Evolutionary conservation across 2,797 vertebrate species (phyloP), one percentile per base, ranked within the genome.

Genomic region (Sylvia borin): DNA sequence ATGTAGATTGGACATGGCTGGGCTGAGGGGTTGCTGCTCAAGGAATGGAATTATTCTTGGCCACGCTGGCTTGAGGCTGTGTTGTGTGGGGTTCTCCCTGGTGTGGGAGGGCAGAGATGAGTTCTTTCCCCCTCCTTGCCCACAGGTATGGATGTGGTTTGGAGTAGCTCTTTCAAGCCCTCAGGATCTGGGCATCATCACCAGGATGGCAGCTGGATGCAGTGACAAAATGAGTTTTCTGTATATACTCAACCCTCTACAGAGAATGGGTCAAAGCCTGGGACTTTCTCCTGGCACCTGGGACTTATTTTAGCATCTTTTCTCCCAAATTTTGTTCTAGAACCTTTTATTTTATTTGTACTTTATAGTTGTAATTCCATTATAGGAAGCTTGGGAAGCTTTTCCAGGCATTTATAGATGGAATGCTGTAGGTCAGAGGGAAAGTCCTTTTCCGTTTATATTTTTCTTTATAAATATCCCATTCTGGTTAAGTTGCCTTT

Each of bases 401-500:
- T 90, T 86, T 76, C 91, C 78, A 88, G 51, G 77, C 82, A 36
- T 85, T 72, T 95, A 81, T 96, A 31, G 13, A 62, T 20, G 24
- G 84, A 87, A 80, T 89, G 87, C 77, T 93, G 76, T 84, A 82
- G 86, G 93, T 96, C 97, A 96, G 93, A 97, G 84, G 91, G 72
- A 83, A 95, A 95, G 68, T 92, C 95, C 95, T 97, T 95, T 97
- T 92, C 94, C 92, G 96, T 96, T 42, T 95, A 60, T 97, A 79
- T 95, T 97, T 97, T 97, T 93, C 94, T 93, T 88, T 90, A 95
- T 60, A 96, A 97, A 85, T 92, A 93, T 96, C 92, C 95, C 36
- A 83, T 96, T 95, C 82, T 95, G 86, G 74, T 95, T 74, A 36
- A 86, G 50, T 97, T 96, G 92, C 96, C 92, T 95, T 95, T 98